Conservation (phyloP, 2,888 invertebrate genomes). For the Ceratothoa steindachneri region DNA sequence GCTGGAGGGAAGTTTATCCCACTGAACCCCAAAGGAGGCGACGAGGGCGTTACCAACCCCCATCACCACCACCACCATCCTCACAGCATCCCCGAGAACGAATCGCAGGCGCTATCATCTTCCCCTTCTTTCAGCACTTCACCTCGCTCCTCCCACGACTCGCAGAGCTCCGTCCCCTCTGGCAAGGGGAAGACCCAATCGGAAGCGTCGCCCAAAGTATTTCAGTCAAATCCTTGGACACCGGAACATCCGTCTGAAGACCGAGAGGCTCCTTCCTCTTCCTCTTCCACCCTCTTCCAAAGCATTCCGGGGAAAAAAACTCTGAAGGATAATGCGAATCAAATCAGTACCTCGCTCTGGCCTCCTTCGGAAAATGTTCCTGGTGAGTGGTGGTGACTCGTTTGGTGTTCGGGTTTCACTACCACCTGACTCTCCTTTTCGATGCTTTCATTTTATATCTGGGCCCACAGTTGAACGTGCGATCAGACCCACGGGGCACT, state of each 20-base stretch:
- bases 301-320: neutral
- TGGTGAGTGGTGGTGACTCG: conserved; percentile 16
- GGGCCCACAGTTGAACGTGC: too few relatives aligned
- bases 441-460: too few relatives aligned
- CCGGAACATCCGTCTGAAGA: neutral
- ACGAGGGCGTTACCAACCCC: neutral
- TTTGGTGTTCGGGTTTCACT: too few relatives aligned
- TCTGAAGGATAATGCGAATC: conserved; percentile 12
- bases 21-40: neutral
- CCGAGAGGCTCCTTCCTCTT: neutral
- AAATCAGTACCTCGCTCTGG: conserved; percentile 40
- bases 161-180: neutral
- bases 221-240: neutral
- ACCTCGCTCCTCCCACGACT: neutral
- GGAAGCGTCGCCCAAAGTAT: neutral
- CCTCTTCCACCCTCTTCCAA: neutral
- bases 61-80: neutral
- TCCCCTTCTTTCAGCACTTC: neutral
- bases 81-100: neutral
- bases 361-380: conserved; percentile 38
- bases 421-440: too few relatives aligned
- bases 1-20: neutral
- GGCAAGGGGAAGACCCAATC: neutral
- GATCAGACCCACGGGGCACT: too few relatives aligned
- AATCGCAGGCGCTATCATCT: neutral